phyloP scores from a whole-genome alignment of 2,888 invertebrate species.

The Himalopsyche japonica region DNA sequence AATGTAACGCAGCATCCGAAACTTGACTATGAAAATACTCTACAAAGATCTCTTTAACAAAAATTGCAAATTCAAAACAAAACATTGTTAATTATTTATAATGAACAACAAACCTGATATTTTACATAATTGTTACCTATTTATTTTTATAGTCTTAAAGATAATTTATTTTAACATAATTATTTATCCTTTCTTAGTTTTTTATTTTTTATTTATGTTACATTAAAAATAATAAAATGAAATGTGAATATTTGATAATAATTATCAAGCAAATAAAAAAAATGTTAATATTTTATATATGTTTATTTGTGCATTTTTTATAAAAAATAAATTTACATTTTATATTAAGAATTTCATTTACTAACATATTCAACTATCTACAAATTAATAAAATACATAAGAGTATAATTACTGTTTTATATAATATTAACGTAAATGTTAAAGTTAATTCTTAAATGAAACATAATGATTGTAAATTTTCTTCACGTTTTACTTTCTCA shows the following conservation, averaged over 20 bases:
- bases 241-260: neutral
- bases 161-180: neutral
- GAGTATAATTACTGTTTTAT: too few species aligned
- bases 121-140: too few species aligned
- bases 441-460: too few species aligned
- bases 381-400: too few species aligned
- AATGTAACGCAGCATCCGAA: slow-evolving; percentile 36
- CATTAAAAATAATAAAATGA: neutral
- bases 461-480: neutral
- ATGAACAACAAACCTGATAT: too few species aligned
- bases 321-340: neutral
- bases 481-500: neutral
- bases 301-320: too few species aligned
- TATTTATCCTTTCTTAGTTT: neutral
- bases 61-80: too few species aligned
- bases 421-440: too few species aligned
- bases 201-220: neutral
- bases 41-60: slow-evolving; percentile 28
- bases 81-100: too few species aligned
- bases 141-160: neutral
- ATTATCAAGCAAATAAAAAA: neutral
- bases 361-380: too few species aligned
- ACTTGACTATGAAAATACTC: slow-evolving; percentile 32
- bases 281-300: too few species aligned
- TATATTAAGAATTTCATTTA: neutral